Conservation (phyloP, 2,797 vertebrate species). For the Enteromius fasciolatus region DNA sequence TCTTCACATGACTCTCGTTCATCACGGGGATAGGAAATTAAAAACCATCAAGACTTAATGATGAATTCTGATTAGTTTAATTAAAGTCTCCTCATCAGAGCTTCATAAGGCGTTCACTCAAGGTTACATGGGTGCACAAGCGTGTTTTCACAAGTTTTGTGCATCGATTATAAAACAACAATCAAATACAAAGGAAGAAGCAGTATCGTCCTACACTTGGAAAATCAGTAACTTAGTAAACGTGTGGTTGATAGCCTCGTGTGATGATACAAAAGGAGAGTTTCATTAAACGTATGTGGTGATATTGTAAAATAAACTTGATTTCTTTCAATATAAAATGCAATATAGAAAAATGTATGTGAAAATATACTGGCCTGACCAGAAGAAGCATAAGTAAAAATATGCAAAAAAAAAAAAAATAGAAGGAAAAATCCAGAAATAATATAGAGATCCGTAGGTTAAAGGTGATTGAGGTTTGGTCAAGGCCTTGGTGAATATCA, state of each 20-base stretch:
- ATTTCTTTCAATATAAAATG: conserved; percentile 21
- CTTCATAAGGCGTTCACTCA: conserved; percentile 20
- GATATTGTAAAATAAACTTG: not conserved
- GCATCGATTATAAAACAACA: not conserved
- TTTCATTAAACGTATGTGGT: not conserved
- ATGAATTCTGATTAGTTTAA: conserved; percentile 40
- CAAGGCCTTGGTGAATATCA: conserved; percentile 34
- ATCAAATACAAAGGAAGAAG: not conserved
- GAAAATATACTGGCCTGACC: conserved; percentile 10
- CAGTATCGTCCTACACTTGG: not conserved
- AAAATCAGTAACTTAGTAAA: not conserved
- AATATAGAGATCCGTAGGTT: not conserved
- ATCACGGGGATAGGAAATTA: not conserved
- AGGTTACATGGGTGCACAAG: conserved; percentile 10
- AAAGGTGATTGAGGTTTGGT: conserved; percentile 4
- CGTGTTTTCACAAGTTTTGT: not conserved
- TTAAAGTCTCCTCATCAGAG: conserved; percentile 31
- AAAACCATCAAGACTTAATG: not conserved
- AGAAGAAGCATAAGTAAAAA: not conserved
- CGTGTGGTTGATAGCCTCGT: not conserved
- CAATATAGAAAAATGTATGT: conserved; percentile 1
- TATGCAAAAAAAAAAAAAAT: not conserved
- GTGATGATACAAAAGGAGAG: conserved; percentile 2
- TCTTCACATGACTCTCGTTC: not conserved
- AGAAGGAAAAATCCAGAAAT: not conserved